Base-by-base conservation (phyloP, 2,113 vertebrate species). In the Tragulus kanchil region DNA sequence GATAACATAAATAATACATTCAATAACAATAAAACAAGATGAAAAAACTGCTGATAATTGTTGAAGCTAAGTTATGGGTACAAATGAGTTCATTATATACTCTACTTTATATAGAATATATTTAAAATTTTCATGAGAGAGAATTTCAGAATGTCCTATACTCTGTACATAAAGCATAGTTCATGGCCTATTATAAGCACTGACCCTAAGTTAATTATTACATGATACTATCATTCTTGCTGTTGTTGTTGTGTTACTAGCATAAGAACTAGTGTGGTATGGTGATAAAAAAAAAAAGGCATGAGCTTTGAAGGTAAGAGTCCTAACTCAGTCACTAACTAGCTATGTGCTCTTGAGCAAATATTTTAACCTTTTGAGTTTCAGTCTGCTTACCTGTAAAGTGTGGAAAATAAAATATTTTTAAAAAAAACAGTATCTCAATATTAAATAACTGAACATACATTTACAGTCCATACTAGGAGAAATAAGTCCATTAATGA, bases 391-490 rank as follows among this genome's bases (percentile, higher is more conserved):
- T 88, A 5, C 17, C 50, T 64, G 28, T 52, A 81, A 93, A 89
- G 67, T 42, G 31, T 13, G 23, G 23, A 58, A 85, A 88, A 42
- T 45, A 90, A 93, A 73, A 31, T 13, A 81, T 94, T 86, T 75
- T n/a, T n/a, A n/a, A n/a, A n/a, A n/a, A n/a, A n/a, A n/a, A 93
- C 45, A 77, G 69, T 36, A 87, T 82, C 36, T 96, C 88, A 94
- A 82, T 95, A 96, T 75, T 85, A 97, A 93, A 84, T 69, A 89
- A 91, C 67, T 84, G 61, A 94, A 91, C 65, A 94, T 92, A 89
- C 67, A 92, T 77, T 95, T 89, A 78, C 26, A 96, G 58, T 5
- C 3, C 78, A 13, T 86, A 89, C 10, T 64, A 48, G 62, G 6
- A 89, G 73, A 94, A 93, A 82, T 19, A 90, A 96, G 56, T 36